Conservation (phyloP, 2,113 vertebrate species). For the Oryzias melastigma region DNA sequence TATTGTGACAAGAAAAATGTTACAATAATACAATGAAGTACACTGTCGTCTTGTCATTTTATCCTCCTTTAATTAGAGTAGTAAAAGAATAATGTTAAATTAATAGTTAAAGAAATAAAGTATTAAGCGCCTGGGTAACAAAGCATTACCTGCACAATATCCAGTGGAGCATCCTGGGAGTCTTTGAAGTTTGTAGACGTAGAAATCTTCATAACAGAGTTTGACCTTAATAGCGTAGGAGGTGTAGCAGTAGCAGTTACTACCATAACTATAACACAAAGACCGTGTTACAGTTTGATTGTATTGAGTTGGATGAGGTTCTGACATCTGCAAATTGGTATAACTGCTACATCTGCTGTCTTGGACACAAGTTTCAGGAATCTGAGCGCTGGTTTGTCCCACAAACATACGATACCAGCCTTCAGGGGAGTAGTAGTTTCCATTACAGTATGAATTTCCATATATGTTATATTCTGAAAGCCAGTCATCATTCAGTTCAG, state of each 20-base stretch:
- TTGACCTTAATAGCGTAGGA: conserved; percentile 49
- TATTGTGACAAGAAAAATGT: no score
- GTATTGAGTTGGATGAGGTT: conserved; percentile 41
- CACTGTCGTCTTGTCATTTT: no score
- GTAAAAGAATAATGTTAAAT: no score
- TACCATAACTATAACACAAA: accelerated
- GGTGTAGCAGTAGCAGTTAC: background rate
- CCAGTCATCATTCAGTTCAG: conserved; percentile 53
- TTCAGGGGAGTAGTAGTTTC: accelerated
- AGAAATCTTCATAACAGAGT: conserved; percentile 47
- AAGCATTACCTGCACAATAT: conserved; percentile 60
- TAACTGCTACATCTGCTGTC: conserved; percentile 40
- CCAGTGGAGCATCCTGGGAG: accelerated
- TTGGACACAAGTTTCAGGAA: conserved; percentile 50
- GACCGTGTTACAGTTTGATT: conserved; percentile 24
- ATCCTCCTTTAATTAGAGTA: no score
- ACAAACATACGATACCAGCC: conserved; percentile 63
- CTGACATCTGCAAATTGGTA: conserved; percentile 29
- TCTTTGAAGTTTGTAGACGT: conserved; percentile 55
- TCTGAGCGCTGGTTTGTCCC: conserved; percentile 17
- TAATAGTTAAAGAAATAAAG: no score
- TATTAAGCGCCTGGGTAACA: no score
- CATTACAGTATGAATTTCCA: conserved; percentile 7
- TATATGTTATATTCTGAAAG: conserved; percentile 30
- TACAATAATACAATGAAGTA: no score